Base-by-base conservation (phyloP, 2,113 vertebrate species). In the Fulica atra region DNA sequence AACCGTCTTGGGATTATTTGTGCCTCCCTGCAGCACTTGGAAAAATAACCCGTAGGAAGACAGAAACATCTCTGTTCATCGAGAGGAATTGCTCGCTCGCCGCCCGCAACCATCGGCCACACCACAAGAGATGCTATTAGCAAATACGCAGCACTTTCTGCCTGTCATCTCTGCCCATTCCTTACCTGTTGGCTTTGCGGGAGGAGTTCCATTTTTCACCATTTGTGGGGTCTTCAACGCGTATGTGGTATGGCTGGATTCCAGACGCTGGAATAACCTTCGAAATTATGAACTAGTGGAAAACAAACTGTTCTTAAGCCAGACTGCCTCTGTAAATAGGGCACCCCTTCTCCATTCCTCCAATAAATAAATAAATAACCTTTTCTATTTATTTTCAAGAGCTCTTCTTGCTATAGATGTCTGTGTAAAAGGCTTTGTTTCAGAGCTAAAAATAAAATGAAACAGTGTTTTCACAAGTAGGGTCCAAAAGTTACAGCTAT, bases 341-440 rank as follows among this genome's bases (percentile, higher is more conserved):
- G 26, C 33, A 65, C 17, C 72, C 91, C 38, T 69, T 42, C 85
- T 88, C 0, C 0, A 51, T 92, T 96, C 35, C 53, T 91, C 54
- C 81, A 95, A 77, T 91, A 93, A 95, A 95, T 84, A 70, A 79
- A 90, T 73, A 89, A 91, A 91, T 89, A 92, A 76, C 50, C 7
- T 48, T 76, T 95, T 89, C 48, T 94, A 79, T 94, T 96, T 95
- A 89, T 95, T 61, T 24, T 88, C 90, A 84, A 96, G 69, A 73
- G 73, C 64, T 93, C 89, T 79, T 29, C 15, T 89, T 66, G 89
- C 89, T 92, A 54, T 84, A 95, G 89, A 56, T 94, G 38, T 95
- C 38, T 48, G 84, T 82, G 54, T 90, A 88, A 86, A 24, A 73
- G 53, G 56, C 59, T 92, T 57, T 59, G 24, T 65, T 31, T 86